A percentile compares a stretch with the other conserved stretches of the same genome.
These are phyloP conservation scores for Hemicordylus capensis DNA, from an alignment of 2,113 vertebrate genomes.

Conservation along the genomic window DNA sequence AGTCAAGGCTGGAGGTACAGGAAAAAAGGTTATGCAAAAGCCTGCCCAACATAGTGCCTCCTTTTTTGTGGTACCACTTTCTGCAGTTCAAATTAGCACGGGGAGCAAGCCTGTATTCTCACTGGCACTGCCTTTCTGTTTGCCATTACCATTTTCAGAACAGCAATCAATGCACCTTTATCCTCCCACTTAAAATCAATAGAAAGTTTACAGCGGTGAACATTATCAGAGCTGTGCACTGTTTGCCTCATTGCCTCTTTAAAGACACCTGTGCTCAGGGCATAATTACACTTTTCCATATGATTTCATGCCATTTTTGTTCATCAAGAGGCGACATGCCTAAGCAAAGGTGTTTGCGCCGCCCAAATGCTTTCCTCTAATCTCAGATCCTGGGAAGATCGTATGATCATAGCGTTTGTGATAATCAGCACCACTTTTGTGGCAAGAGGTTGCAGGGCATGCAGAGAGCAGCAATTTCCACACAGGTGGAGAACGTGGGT, in stretches of 20 bases:
- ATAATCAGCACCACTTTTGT: neutral
- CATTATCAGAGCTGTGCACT: neutral
- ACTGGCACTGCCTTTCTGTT: neutral
- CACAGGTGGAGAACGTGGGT: neutral
- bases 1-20: too few species aligned
- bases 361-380: slow-evolving; percentile 24
- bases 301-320: slow-evolving; percentile 1
- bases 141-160: neutral
- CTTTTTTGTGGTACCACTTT: neutral
- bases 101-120: neutral
- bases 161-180: slow-evolving; percentile 1
- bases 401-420: neutral
- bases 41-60: too few species aligned
- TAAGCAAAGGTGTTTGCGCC: neutral
- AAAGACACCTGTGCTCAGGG: slow-evolving; percentile 1
- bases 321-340: slow-evolving; percentile 20
- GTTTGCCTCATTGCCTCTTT: neutral
- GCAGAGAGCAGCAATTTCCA: neutral
- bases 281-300: slow-evolving; percentile 40
- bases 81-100: neutral
- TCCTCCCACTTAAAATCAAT: slow-evolving; percentile 4
- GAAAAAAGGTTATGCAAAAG: too few species aligned
- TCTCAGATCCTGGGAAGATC: slow-evolving; percentile 18
- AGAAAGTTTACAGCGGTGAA: neutral
- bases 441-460: neutral